Evolutionary conservation across 2,113 vertebrate genomes (phyloP).

Genomic region (Tauraco erythrolophus): DNA sequence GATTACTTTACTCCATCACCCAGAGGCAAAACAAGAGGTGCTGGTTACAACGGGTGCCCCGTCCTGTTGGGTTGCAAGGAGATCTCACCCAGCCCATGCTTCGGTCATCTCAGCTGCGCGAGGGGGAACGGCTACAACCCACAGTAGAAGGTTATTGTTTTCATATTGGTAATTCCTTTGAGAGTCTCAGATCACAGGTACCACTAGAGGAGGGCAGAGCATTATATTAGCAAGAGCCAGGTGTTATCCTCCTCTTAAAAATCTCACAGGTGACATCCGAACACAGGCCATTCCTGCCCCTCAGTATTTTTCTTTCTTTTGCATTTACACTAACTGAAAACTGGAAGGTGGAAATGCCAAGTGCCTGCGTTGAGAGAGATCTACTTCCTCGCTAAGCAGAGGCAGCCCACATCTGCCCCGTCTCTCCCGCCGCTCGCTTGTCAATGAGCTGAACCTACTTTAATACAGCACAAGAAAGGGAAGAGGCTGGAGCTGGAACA

Average conservation of each 20-base stretch:
- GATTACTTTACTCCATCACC: background rate
- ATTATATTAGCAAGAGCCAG: background rate
- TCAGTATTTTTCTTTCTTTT: background rate
- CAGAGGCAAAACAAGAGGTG: background rate
- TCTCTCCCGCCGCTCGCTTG: background rate
- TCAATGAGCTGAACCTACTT: background rate
- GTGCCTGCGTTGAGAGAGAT: background rate
- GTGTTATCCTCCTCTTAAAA: background rate
- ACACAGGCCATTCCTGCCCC: background rate
- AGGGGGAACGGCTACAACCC: background rate
- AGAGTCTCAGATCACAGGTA: background rate
- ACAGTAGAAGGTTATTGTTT: background rate
- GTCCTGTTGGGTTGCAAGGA: background rate
- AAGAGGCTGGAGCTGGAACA: background rate
- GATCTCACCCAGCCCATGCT: background rate
- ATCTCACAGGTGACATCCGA: background rate
- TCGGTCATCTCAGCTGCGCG: rapidly evolving
- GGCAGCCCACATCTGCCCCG: background rate
- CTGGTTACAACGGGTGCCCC: background rate
- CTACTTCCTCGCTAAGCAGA: background rate
- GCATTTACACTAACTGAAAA: background rate
- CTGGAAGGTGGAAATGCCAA: background rate
- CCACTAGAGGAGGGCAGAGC: constrained; percentile 1
- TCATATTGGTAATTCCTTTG: background rate
- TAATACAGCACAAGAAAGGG: background rate